These are phyloP conservation scores for Notospermus geniculatus DNA, from an alignment of 1,140 invertebrate species.

Conservation along the genomic window DNA sequence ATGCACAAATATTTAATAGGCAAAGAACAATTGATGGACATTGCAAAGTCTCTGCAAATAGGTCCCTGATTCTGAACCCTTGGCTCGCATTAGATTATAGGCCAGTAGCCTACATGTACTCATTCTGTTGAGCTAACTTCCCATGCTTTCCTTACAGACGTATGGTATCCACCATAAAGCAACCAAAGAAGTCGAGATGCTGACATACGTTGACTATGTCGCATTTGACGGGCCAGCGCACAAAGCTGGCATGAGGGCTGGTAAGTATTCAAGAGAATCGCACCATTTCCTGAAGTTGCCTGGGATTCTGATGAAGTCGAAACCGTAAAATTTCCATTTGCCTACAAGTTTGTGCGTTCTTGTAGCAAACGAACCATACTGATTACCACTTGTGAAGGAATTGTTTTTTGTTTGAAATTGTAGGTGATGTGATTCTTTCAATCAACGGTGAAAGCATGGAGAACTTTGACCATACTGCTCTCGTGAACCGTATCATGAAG, in stretches of 20 bases:
- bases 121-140: background rate
- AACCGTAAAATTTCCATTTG: no score
- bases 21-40: no score
- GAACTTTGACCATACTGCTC: slow-evolving; percentile 81
- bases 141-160: slow-evolving; percentile 65
- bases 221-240: slow-evolving; percentile 87
- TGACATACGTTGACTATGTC: slow-evolving; percentile 95
- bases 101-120: background rate
- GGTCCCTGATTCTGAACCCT: no score
- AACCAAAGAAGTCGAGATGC: slow-evolving; percentile 86
- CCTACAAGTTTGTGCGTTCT: no score
- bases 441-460: slow-evolving; percentile 91
- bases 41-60: no score
- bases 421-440: slow-evolving; percentile 84
- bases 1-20: no score
- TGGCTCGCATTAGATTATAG: background rate
- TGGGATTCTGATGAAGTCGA: no score
- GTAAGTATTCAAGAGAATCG: slow-evolving; percentile 58
- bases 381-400: background rate
- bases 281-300: no score
- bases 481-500: slow-evolving; percentile 86
- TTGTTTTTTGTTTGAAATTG: slow-evolving; percentile 28
- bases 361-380: no score
- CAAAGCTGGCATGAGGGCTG: slow-evolving; percentile 86
- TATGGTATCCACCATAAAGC: slow-evolving; percentile 94